Percentiles rank a stretch among this genome's conserved stretches.
These are phyloP conservation scores for Decapterus maruadsi DNA, from an alignment of 2,797 vertebrate species.

Conservation along the genomic window DNA sequence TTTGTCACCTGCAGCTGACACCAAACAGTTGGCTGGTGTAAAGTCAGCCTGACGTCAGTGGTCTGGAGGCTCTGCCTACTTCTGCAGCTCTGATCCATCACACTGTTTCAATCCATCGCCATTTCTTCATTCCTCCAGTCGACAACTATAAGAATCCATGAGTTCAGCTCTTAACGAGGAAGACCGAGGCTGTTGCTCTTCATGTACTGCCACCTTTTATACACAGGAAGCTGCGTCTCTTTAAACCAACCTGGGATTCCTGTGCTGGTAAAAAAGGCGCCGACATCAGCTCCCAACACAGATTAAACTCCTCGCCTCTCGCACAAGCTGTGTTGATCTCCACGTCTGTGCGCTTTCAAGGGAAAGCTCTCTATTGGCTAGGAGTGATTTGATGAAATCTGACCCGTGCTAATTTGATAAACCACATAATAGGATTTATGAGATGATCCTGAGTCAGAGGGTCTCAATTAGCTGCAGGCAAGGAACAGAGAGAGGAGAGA, in stretches of 20 bases:
- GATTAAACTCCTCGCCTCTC: slow-evolving; percentile 30
- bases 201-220: slow-evolving; percentile 35
- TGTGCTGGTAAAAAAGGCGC: slow-evolving; percentile 5
- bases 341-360: slow-evolving; percentile 21
- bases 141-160: slow-evolving; percentile 14
- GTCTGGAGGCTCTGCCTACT: background rate
- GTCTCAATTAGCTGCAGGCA: slow-evolving; percentile 73
- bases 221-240: slow-evolving; percentile 3
- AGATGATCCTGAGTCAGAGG: slow-evolving; percentile 75
- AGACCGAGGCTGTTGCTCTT: slow-evolving; percentile 1
- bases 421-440: slow-evolving; percentile 81
- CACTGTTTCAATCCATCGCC: background rate
- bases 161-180: background rate
- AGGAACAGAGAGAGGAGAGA: slow-evolving; percentile 68
- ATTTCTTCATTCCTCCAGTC: background rate
- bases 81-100: background rate
- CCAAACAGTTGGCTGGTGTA: slow-evolving; percentile 4
- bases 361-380: slow-evolving; percentile 42
- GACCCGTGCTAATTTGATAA: slow-evolving; percentile 74
- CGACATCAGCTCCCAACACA: slow-evolving; percentile 12
- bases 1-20: background rate
- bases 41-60: slow-evolving; percentile 20
- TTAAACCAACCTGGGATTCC: background rate
- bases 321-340: slow-evolving; percentile 25
- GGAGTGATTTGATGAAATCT: slow-evolving; percentile 73